Evolutionary conservation across 2,113 vertebrate genomes (phyloP).

Genomic region (Cepphus grylle): DNA sequence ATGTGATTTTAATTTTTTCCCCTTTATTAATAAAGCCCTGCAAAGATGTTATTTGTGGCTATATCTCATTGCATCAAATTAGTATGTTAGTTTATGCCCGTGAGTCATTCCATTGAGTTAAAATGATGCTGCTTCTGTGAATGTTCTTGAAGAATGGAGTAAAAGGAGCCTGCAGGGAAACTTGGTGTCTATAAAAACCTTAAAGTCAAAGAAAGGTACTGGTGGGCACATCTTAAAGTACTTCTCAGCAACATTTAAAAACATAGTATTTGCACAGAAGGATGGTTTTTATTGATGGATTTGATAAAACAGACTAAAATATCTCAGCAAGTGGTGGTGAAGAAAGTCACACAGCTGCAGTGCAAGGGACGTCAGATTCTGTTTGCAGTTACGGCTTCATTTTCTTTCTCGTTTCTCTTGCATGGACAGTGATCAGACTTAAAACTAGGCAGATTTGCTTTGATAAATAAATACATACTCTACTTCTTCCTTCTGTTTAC

Average conservation of each 20-base stretch:
- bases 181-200: neutral
- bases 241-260: neutral
- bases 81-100: neutral
- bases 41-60: neutral
- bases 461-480: neutral
- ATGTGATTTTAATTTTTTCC: neutral
- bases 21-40: neutral
- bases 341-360: neutral
- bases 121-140: neutral
- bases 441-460: neutral
- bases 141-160: neutral
- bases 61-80: neutral
- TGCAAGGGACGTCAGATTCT: neutral
- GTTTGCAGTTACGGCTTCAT: neutral
- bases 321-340: neutral
- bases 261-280: neutral
- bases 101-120: neutral
- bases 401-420: neutral
- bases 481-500: neutral
- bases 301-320: neutral
- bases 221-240: neutral
- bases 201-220: neutral
- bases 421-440: neutral
- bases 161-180: neutral
- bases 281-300: neutral